Base-by-base conservation (phyloP, 2,888 invertebrate genomes). In the Napeogenes inachia region DNA sequence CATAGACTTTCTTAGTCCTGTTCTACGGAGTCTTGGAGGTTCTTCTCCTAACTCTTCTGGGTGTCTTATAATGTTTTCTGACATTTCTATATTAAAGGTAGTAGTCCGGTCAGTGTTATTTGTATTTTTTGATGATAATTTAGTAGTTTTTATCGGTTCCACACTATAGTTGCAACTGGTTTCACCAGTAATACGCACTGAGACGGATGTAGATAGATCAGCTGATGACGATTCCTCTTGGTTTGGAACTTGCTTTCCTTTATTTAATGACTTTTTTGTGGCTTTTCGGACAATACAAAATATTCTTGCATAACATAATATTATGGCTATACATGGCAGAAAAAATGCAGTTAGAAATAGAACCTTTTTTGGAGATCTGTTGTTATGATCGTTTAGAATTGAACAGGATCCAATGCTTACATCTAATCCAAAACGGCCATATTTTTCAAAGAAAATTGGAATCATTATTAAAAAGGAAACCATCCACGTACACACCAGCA, bases 331-430 rank as follows among this genome's bases (percentile, higher is more conserved):
- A 80, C 96, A 96, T 0, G 98, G 98, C 56, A 97, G 89, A 59
- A 95, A 91, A 76, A 98, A 98, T 32, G 95, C 97, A 56, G 93
- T 92, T 3, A 96, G 91, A 79, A 97, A 97, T 2, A 98, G 92
- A 58, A 94, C 93, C 71, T 93, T 94, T 80, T 95, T 98, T 3
- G 96, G 94, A 56, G 95, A 93, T 56, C 93, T 92, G 64, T 92
- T 91, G 72, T 93, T 85, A 46, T 88, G 78, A 75, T 95, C 95
- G 0, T 92, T 92, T 0, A 95, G 85, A 71, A 96, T 96, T 45
- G 95, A 94, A 76, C 97, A 97, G 10, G 95, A 95, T 0, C 96
- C 95, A 58, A 95, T 94, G 32, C 84, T 83, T 0, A 85, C 86
- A 75, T 96, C 95, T 66, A 96, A 87, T 2, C 95, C 96, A 73